Conservation (phyloP, 2,888 invertebrate genomes). For the Drosophila dives region DNA sequence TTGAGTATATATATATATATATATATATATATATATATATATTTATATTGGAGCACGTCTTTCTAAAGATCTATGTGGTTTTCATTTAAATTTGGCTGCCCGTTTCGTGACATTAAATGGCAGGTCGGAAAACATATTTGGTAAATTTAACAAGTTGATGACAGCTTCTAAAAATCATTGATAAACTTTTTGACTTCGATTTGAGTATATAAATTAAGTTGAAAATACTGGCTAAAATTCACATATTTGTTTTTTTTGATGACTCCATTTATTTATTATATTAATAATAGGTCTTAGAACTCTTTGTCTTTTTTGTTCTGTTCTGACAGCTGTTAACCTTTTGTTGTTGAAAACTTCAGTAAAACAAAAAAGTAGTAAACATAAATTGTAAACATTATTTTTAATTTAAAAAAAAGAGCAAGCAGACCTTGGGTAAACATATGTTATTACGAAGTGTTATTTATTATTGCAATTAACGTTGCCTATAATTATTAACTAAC, state of each 20-base stretch:
- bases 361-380: not conserved
- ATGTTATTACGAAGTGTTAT: not conserved
- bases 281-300: not conserved
- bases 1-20: conserved; percentile 1
- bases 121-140: not conserved
- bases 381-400: not conserved
- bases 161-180: not conserved
- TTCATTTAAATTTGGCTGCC: not conserved
- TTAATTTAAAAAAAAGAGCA: not conserved
- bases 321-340: not conserved
- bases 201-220: not conserved
- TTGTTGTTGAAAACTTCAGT: not conserved
- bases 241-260: not conserved
- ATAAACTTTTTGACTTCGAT: not conserved
- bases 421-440: conserved; percentile 1
- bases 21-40: not conserved
- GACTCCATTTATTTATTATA: not conserved
- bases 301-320: not conserved
- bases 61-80: not conserved
- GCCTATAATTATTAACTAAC: not conserved
- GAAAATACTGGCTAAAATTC: not conserved
- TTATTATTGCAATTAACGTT: not conserved
- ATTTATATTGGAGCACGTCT: conserved; percentile 1
- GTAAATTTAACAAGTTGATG: not conserved
- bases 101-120: conserved; percentile 13